Percentiles rank a stretch among this genome's conserved stretches.
Evolutionary conservation across 2,888 invertebrate genomes (phyloP).

Genomic region (Lasioglossum pauxillum): DNA sequence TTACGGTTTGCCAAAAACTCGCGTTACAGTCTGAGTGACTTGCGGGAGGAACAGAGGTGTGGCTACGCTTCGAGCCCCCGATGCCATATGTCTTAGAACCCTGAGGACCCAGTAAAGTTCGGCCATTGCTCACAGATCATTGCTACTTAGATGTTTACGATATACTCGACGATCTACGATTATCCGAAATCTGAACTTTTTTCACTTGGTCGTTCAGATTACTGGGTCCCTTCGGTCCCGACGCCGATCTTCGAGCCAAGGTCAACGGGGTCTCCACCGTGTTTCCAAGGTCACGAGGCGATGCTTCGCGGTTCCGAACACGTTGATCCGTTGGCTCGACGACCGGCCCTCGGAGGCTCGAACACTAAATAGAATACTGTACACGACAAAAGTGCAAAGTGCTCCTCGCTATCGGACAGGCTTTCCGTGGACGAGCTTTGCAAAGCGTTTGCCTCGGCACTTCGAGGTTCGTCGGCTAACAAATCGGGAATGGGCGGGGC

Average conservation of each 20-base stretch:
- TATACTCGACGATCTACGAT: neutral
- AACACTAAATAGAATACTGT: slow-evolving; percentile 45
- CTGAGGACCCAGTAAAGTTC: slow-evolving; percentile 44
- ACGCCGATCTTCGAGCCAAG: slow-evolving; percentile 51
- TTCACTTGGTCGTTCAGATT: neutral
- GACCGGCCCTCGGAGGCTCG: slow-evolving; percentile 47
- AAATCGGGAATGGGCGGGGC: slow-evolving; percentile 32
- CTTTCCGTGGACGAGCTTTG: slow-evolving; percentile 36
- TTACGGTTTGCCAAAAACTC: slow-evolving; percentile 15
- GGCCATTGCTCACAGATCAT: neutral
- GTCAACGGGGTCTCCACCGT: slow-evolving; percentile 33
- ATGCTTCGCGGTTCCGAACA: neutral
- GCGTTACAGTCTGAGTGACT: slow-evolving; percentile 35
- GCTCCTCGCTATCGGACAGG: slow-evolving; percentile 43
- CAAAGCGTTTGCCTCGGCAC: slow-evolving; percentile 56
- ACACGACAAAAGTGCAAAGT: slow-evolving; percentile 60
- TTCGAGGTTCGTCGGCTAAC: slow-evolving; percentile 52
- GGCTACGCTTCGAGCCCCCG: slow-evolving; percentile 27
- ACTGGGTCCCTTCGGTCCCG: slow-evolving; percentile 45
- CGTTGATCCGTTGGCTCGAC: slow-evolving; percentile 48
- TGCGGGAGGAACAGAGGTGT: slow-evolving; percentile 54
- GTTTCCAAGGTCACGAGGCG: neutral
- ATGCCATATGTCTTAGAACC: slow-evolving; percentile 18
- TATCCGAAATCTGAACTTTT: neutral
- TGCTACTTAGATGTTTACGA: neutral